Conservation (phyloP, 2,113 vertebrate genomes). For the Urocolius indicus region DNA sequence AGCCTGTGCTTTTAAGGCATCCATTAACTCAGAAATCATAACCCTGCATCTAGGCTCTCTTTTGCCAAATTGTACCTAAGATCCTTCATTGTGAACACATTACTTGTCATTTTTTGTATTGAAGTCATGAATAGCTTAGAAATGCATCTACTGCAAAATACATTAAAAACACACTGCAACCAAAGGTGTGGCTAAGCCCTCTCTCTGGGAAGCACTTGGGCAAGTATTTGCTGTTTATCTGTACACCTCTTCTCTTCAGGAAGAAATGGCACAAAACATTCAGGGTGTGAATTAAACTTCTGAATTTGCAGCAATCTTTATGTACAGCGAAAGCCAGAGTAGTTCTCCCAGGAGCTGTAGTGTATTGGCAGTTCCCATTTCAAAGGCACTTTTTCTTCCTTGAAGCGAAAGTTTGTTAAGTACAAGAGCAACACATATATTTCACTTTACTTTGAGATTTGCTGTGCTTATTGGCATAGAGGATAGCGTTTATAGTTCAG, state of each 20-base stretch:
- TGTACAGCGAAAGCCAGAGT: neutral
- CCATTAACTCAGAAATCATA: neutral
- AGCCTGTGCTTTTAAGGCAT: neutral
- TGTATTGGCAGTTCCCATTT: neutral
- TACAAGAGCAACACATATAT: neutral
- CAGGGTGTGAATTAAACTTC: neutral
- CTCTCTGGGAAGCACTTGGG: too few species aligned
- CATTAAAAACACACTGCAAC: too few species aligned
- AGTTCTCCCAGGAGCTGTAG: neutral
- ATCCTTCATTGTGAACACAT: neutral
- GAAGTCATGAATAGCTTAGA: neutral
- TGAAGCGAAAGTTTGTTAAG: neutral
- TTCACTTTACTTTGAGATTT: neutral
- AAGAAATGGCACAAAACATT: neutral
- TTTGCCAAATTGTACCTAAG: neutral
- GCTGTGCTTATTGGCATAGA: neutral
- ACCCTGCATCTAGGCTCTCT: neutral
- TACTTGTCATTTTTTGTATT: neutral
- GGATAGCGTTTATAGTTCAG: neutral
- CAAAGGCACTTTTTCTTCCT: neutral
- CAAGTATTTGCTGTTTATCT: too few species aligned
- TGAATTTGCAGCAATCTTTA: neutral
- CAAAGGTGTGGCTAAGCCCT: too few species aligned
- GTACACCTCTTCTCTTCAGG: too few species aligned
- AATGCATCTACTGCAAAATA: neutral